These are phyloP conservation scores for Aleiodes alternator DNA, from an alignment of 2,888 invertebrate species.

Conservation along the genomic window DNA sequence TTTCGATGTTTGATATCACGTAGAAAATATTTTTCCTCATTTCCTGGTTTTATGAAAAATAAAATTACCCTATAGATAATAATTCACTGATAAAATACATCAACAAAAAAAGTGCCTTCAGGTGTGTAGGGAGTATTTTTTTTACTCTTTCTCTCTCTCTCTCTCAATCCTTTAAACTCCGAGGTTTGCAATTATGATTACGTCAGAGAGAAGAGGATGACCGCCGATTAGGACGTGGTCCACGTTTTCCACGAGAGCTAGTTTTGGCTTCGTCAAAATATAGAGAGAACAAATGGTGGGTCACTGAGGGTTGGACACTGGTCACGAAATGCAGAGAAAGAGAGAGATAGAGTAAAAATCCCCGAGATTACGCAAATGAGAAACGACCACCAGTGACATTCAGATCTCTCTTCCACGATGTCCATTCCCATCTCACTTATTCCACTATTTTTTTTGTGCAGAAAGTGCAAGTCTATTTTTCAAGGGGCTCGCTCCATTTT, in stretches of 20 bases:
- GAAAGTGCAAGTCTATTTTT: conserved; percentile 36
- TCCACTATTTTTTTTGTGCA: conserved; percentile 13
- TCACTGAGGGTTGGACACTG: conserved; percentile 31
- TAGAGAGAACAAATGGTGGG: conserved; percentile 33
- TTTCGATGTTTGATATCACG: too few relatives aligned
- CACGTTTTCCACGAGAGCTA: conserved; percentile 23
- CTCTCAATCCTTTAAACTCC: conserved; percentile 14
- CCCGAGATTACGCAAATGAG: conserved; percentile 34
- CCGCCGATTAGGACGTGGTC: conserved; percentile 25
- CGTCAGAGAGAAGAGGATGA: conserved; percentile 24
- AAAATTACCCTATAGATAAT: conserved; percentile 13
- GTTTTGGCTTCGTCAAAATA: conserved; percentile 32
- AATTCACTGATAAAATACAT: conserved; percentile 28
- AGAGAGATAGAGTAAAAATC: neutral
- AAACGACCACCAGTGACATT: conserved; percentile 30
- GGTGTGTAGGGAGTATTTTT: conserved; percentile 32
- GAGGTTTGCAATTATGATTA: conserved; percentile 32
- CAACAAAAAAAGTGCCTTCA: conserved; percentile 14
- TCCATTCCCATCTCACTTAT: conserved; percentile 24
- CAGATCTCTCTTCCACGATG: conserved; percentile 8
- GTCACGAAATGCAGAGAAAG: conserved; percentile 14
- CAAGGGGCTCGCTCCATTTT: neutral
- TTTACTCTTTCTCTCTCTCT: neutral
- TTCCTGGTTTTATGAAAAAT: conserved; percentile 13
- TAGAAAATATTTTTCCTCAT: neutral